These are phyloP conservation scores for Caranx ignobilis DNA, from an alignment of 2,113 vertebrate species.

Conservation along the genomic window DNA sequence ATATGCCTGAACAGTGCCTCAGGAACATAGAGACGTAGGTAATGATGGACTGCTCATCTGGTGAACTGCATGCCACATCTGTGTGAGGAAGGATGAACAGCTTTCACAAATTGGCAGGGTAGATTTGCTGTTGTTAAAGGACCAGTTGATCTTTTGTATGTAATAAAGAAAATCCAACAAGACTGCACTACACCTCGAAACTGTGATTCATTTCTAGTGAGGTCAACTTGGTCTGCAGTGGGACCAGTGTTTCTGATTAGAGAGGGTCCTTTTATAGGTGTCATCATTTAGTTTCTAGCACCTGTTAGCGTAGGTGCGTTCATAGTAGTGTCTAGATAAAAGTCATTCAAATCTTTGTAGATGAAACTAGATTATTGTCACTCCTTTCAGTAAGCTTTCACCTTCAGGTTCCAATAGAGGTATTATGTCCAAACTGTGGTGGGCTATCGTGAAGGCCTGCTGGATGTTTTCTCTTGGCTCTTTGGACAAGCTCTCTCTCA, in stretches of 20 bases:
- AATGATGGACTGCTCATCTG: constrained; percentile 92
- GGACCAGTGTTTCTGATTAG: background rate
- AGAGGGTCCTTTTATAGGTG: background rate
- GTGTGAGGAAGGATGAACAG: background rate
- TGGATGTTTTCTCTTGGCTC: constrained; percentile 86
- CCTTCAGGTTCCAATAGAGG: constrained; percentile 93
- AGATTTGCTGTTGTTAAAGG: background rate
- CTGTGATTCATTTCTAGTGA: background rate
- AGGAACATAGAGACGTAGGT: constrained; percentile 93
- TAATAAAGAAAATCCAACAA: background rate
- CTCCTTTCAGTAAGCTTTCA: constrained; percentile 54
- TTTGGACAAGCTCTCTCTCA: constrained; percentile 87
- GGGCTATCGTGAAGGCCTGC: constrained; percentile 88
- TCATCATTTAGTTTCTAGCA: background rate
- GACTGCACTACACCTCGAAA: background rate
- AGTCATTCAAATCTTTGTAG: background rate
- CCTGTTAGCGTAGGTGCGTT: background rate
- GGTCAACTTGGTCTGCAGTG: background rate
- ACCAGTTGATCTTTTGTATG: too few relatives aligned
- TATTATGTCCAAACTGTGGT: constrained; percentile 86
- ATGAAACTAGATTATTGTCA: background rate
- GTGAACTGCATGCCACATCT: constrained; percentile 88
- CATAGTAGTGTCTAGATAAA: background rate
- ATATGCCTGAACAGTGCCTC: constrained; percentile 83
- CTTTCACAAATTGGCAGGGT: background rate